These are phyloP conservation scores for Chinchilla lanigera DNA, from an alignment of 2,113 vertebrate species.

Conservation along the genomic window DNA sequence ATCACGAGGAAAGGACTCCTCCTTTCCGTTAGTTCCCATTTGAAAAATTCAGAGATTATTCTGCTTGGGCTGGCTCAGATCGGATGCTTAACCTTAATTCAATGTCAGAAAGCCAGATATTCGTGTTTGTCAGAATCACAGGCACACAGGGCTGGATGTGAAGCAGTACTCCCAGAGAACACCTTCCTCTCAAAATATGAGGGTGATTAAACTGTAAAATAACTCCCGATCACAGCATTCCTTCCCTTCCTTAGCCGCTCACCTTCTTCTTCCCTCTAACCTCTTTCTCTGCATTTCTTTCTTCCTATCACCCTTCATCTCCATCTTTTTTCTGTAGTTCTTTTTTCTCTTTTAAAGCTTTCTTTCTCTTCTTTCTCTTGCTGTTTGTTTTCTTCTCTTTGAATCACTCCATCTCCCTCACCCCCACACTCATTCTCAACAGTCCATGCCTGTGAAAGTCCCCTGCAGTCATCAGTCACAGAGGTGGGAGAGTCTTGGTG, in stretches of 20 bases:
- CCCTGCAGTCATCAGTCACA: background rate
- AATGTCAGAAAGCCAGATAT: background rate
- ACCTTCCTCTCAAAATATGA: background rate
- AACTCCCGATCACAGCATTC: background rate
- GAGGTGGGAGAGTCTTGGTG: background rate
- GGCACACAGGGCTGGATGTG: background rate
- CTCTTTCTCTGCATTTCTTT: background rate
- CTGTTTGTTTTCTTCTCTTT: background rate
- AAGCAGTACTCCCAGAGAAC: background rate
- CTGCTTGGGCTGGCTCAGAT: background rate
- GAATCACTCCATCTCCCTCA: background rate
- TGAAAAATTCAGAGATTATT: background rate
- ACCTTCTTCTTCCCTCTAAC: background rate
- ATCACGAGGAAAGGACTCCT: background rate
- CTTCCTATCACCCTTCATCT: background rate
- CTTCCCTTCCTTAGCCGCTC: background rate
- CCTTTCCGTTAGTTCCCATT: background rate
- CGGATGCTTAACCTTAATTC: background rate
- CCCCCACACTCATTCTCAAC: background rate
- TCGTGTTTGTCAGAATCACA: background rate
- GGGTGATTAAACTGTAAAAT: background rate
- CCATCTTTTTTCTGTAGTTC: background rate
- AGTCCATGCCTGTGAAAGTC: background rate
- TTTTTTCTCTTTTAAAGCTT: background rate
- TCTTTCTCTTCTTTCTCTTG: background rate